Evolutionary conservation across 2,888 invertebrate species (phyloP).

Genomic region (Hydriomena furcata): DNA sequence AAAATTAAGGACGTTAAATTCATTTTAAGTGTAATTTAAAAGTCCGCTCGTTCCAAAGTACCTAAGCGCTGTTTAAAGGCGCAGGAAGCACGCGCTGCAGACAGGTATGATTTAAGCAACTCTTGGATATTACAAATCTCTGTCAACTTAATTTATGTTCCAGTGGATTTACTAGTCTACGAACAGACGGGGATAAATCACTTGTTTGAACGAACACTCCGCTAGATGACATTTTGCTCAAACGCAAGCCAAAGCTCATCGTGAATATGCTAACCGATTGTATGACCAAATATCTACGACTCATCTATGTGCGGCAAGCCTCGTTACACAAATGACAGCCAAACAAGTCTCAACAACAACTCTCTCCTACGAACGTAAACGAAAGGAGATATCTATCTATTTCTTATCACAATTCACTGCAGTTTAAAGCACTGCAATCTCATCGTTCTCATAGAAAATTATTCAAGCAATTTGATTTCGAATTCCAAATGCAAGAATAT

Average conservation of each 20-base stretch:
- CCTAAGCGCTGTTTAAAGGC: conserved; percentile 12
- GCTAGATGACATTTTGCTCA: neutral
- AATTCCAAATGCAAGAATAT: conserved; percentile 20
- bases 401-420: conserved; percentile 5
- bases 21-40: conserved; percentile 4
- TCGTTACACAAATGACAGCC: neutral
- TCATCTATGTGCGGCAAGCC: neutral
- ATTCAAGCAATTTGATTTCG: conserved; percentile 22
- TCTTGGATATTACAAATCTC: conserved; percentile 36
- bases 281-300: neutral
- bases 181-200: conserved; percentile 22
- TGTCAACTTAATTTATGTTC: conserved; percentile 35
- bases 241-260: neutral
- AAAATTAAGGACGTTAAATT: conserved; percentile 19
- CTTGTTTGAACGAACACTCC: conserved; percentile 16
- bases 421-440: conserved; percentile 18
- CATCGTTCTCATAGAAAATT: conserved; percentile 12
- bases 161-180: conserved; percentile 25
- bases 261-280: neutral
- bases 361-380: neutral
- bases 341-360: neutral
- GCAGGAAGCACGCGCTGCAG: conserved; percentile 13
- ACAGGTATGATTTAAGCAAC: conserved; percentile 31
- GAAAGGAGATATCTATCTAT: neutral
- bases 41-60: conserved; percentile 4